Conservation (phyloP, 2,888 invertebrate genomes). For the Mystacides longicornis region DNA sequence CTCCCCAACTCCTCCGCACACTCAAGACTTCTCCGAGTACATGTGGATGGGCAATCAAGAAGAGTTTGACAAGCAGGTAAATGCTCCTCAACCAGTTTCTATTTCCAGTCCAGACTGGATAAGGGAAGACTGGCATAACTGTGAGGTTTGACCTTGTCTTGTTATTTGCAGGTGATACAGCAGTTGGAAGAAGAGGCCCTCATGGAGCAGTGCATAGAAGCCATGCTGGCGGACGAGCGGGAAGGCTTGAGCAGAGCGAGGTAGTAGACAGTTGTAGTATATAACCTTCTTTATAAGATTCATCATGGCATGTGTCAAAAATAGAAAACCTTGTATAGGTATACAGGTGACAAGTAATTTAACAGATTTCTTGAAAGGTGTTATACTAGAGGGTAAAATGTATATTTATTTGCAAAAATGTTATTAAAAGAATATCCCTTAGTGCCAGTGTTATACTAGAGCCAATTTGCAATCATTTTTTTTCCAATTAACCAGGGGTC, state of each 20-base stretch:
- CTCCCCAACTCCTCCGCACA: conserved; percentile 35
- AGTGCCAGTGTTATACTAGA: too few species aligned
- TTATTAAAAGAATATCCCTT: too few species aligned
- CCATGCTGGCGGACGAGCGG: conserved; percentile 71
- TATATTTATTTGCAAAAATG: too few species aligned
- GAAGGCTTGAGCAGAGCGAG: conserved; percentile 37
- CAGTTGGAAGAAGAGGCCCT: conserved; percentile 80
- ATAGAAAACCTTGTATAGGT: too few species aligned
- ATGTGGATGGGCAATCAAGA: conserved; percentile 95
- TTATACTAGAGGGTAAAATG: too few species aligned
- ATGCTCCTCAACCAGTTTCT: neutral
- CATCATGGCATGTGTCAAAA: too few species aligned
- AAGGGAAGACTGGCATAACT: neutral
- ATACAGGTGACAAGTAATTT: too few species aligned
- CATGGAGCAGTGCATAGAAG: conserved; percentile 82
- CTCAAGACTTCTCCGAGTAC: conserved; percentile 75
- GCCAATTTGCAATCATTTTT: too few species aligned
- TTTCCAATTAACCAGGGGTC: too few species aligned
- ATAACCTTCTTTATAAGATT: neutral
- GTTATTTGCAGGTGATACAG: conserved; percentile 62
- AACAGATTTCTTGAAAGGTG: too few species aligned
- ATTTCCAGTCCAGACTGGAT: too few species aligned
- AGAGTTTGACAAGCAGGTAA: conserved; percentile 84
- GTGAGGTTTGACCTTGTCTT: neutral
- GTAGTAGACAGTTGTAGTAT: neutral